Evolutionary conservation across 2,888 invertebrate genomes (phyloP), one percentile per base, ranked within the genome.

Genomic region (Acholoe squamosa): DNA sequence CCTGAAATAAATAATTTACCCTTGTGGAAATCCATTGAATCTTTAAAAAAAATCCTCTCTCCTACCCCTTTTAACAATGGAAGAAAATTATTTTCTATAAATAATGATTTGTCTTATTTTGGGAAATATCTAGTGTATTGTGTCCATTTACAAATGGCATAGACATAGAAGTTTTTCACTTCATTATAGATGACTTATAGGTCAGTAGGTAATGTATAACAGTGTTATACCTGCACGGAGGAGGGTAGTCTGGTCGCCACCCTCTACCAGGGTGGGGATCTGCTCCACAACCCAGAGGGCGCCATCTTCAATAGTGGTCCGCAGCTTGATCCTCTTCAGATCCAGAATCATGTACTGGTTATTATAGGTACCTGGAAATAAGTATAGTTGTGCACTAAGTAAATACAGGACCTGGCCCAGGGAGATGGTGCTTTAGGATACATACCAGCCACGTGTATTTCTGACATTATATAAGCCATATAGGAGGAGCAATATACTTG

Each of bases 271-370:
- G 28, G 93, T 93, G 22, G 95, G 95, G 52, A 95, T 94, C 93
- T 95, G 95, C 91, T 95, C 95, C 25, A 95, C 94, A 31, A 95
- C 94, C 94, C 94, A 95, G 88, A 95, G 92, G 51, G 95, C 94
- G 89, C 93, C 94, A 92, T 95, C 94, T 19, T 92, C 91, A 22
- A 95, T 92, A 28, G 84, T 80, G 52, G 93, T 90, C 16, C 93
- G 92, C 89, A 94, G 93, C 25, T 93, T 77, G 25, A 96, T 93
- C 91, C 93, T 92, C 89, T 94, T 95, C 92, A 95, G 92, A 91
- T 96, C 95, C 22, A 96, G 90, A 0, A 96, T 92, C 95, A 96
- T 95, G 91, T 95, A 96, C 93, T 96, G 96, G 91, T 96, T 96
- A 92, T 95, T 96, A 92, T 96, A 96, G 0, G 96, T 95, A 0